phyloP scores from a whole-genome alignment of 2,888 invertebrate species.

The Eupithecia vulgata region DNA sequence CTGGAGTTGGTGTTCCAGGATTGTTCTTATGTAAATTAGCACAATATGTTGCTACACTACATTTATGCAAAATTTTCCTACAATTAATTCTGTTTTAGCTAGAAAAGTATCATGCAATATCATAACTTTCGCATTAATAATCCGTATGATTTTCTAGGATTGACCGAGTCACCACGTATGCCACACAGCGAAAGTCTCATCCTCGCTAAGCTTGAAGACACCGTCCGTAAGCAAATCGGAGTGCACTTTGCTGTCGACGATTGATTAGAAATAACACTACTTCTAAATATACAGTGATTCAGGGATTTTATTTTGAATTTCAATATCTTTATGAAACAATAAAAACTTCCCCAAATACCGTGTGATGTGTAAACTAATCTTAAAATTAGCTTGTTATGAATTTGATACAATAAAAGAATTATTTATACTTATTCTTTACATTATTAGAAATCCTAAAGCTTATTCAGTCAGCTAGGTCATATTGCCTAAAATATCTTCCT shows the following conservation, averaged over 20 bases:
- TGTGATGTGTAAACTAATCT: neutral
- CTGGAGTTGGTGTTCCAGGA: neutral
- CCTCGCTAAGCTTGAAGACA: conserved; percentile 89
- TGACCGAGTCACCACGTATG: conserved; percentile 87
- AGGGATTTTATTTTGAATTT: neutral
- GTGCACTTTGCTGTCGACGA: conserved; percentile 67
- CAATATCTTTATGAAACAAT: neutral
- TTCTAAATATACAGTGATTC: neutral
- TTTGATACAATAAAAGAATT: neutral
- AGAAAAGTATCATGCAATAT: neutral
- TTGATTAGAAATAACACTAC: neutral
- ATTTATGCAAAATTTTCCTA: neutral
- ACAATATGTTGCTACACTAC: neutral
- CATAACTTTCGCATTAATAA: neutral
- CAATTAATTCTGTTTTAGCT: neutral
- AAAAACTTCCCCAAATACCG: neutral
- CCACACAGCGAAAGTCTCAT: conserved; percentile 86
- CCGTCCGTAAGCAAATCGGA: conserved; percentile 87
- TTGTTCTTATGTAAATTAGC: neutral
- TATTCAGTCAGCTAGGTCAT: conserved; percentile 86
- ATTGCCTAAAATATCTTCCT: conserved; percentile 89
- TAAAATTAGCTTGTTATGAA: neutral
- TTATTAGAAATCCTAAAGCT: neutral
- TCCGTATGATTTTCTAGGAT: conserved; percentile 69
- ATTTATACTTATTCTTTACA: neutral